A percentile compares a stretch with the other conserved stretches of the same genome.
Conservation (phyloP, 2,797 vertebrate species). For the Xyrichtys novacula region DNA sequence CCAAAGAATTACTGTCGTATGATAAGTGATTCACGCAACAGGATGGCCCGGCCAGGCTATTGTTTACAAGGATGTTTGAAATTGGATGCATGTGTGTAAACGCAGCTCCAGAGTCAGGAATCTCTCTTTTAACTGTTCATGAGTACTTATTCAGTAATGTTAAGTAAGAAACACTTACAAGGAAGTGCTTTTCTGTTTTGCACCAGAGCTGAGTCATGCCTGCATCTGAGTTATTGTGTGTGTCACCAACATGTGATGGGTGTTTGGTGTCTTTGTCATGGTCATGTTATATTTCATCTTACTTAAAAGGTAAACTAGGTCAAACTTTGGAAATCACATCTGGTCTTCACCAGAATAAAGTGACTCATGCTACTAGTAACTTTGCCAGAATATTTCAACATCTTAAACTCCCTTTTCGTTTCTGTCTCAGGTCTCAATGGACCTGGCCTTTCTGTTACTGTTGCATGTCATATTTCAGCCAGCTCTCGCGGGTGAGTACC, state of each 20-base stretch:
- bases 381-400: background rate
- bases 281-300: background rate
- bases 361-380: conserved; percentile 22
- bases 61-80: too few species aligned
- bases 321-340: conserved; percentile 10
- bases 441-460: conserved; percentile 59
- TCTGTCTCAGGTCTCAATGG: conserved; percentile 70
- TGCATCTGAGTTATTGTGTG: too few species aligned
- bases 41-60: too few species aligned
- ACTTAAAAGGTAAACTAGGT: background rate
- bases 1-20: too few species aligned
- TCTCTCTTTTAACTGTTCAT: too few species aligned
- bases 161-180: background rate
- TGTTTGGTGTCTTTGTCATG: background rate
- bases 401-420: conserved; percentile 3
- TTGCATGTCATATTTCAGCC: conserved; percentile 61
- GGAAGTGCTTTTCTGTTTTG: background rate
- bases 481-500: conserved; percentile 65
- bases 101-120: too few species aligned
- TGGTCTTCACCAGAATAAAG: background rate
- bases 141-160: background rate
- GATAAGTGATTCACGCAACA: too few species aligned
- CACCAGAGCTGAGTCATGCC: background rate
- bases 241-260: background rate
- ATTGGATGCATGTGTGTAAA: too few species aligned